Conservation (phyloP, 2,113 vertebrate genomes). For the Amphiprion percula region DNA sequence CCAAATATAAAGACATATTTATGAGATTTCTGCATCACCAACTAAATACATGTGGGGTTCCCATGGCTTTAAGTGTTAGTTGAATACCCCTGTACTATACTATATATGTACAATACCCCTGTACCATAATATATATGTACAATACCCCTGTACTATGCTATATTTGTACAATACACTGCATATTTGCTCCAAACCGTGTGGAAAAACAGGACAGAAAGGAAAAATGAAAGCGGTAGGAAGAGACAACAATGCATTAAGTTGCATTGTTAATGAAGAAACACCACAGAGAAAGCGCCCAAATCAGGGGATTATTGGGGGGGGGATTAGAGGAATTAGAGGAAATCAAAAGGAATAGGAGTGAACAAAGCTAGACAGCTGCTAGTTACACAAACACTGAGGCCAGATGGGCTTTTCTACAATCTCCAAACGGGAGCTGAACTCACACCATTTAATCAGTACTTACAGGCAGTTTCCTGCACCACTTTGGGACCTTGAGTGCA, state of each 20-base stretch:
- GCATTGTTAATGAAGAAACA: background rate
- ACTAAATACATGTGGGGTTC: too few relatives aligned
- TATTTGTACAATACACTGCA: too few relatives aligned
- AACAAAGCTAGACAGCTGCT: background rate
- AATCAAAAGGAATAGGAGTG: background rate
- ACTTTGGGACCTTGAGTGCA: conserved; percentile 75
- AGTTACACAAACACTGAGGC: conserved; percentile 26
- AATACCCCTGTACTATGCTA: too few relatives aligned
- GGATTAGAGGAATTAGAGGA: conserved; percentile 22
- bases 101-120: too few relatives aligned
- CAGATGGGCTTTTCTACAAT: background rate
- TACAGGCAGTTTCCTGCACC: conserved; percentile 80
- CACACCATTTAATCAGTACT: conserved; percentile 53
- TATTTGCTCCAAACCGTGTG: too few relatives aligned
- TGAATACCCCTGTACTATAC: too few relatives aligned
- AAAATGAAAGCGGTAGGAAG: background rate
- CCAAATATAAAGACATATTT: too few relatives aligned
- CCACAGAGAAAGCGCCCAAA: conserved; percentile 6
- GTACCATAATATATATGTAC: too few relatives aligned
- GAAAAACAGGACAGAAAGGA: background rate
- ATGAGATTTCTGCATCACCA: too few relatives aligned
- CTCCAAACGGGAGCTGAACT: conserved; percentile 11
- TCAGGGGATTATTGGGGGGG: conserved; percentile 20
- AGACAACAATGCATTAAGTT: background rate
- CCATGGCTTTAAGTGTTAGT: too few relatives aligned